phyloP scores from a whole-genome alignment of 2,797 vertebrate genomes.

The Hydrophis major region DNA sequence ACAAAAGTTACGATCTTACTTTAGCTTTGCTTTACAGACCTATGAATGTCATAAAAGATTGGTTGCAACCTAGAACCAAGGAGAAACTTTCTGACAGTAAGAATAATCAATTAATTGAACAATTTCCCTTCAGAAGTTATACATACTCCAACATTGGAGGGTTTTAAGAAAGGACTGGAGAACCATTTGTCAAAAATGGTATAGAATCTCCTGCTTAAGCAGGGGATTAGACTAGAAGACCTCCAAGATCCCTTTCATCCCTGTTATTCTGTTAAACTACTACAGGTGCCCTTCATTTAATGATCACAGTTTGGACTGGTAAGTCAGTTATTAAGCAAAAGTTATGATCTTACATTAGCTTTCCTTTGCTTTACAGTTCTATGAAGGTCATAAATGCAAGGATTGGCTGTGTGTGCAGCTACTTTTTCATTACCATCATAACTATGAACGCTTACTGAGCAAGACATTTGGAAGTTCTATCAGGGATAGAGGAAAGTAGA shows the following conservation, averaged over 20 bases:
- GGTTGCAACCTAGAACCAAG: too few relatives aligned
- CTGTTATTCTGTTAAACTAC: background rate
- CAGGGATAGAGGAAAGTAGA: background rate
- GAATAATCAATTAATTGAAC: too few relatives aligned
- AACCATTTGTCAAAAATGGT: too few relatives aligned
- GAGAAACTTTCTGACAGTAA: too few relatives aligned
- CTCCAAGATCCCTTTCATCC: too few relatives aligned
- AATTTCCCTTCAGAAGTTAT: too few relatives aligned
- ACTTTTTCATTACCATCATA: background rate
- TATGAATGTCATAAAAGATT: too few relatives aligned
- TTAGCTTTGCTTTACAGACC: background rate
- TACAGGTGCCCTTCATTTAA: background rate
- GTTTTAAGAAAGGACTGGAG: too few relatives aligned
- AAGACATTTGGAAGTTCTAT: background rate
- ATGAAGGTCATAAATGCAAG: background rate
- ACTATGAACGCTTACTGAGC: background rate
- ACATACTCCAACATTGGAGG: too few relatives aligned
- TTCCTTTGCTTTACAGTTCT: background rate
- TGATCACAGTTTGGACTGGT: background rate
- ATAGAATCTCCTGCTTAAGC: too few relatives aligned
- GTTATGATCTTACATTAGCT: background rate
- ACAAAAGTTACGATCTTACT: background rate
- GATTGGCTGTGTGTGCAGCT: background rate
- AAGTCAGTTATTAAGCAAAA: background rate
- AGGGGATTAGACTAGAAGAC: too few relatives aligned